These are phyloP conservation scores for Allolobophora icterica DNA, from an alignment of 2,888 invertebrate species.

Conservation along the genomic window DNA sequence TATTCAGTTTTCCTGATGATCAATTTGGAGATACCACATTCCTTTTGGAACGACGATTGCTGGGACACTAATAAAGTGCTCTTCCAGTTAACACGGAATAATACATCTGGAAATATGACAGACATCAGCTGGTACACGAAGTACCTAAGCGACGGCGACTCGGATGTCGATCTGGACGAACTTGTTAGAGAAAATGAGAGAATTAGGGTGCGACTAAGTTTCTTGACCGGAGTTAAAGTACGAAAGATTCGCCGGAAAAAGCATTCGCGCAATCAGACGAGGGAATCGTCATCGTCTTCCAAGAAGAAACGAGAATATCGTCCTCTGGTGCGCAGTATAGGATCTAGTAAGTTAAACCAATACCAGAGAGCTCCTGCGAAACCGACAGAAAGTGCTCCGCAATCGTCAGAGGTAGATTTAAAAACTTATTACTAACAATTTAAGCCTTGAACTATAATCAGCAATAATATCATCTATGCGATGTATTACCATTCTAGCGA, in stretches of 20 bases:
- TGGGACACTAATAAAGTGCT: not conserved
- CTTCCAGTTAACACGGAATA: not conserved
- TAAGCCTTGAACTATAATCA: no score
- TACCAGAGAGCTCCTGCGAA: not conserved
- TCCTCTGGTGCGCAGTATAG: not conserved
- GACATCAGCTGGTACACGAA: not conserved
- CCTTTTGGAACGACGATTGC: not conserved
- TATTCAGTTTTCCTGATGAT: not conserved
- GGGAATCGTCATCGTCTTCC: not conserved
- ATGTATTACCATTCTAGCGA: no score
- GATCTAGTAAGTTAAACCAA: not conserved
- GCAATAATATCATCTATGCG: no score
- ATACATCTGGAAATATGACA: not conserved
- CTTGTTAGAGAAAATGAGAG: not conserved
- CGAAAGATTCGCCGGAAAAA: not conserved
- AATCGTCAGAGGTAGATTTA: not conserved
- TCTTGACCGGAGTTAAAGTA: not conserved
- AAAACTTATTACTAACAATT: no score
- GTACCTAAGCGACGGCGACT: not conserved
- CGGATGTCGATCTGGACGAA: not conserved
- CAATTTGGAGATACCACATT: not conserved
- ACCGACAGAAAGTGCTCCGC: not conserved
- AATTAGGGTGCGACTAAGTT: not conserved
- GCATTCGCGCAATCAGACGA: not conserved
- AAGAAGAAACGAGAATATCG: conserved; percentile 4